A percentile compares a stretch with the other conserved stretches of the same genome.
These are phyloP conservation scores for Nettapus auritus DNA, from an alignment of 2,113 vertebrate species.

Conservation along the genomic window DNA sequence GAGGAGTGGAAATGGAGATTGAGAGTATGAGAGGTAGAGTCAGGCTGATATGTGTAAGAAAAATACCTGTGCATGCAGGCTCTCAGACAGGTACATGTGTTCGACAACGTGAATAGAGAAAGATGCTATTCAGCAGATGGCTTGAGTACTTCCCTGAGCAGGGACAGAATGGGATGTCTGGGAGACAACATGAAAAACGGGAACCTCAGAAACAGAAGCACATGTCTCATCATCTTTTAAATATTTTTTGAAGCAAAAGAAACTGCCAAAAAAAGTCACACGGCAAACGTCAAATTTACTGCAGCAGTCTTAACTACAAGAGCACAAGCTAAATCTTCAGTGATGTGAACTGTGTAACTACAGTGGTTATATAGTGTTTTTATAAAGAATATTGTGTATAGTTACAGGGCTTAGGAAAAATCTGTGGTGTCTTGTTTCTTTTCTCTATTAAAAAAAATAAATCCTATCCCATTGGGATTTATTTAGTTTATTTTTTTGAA, in stretches of 20 bases:
- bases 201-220: not conserved
- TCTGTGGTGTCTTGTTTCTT: conserved; percentile 39
- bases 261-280: not conserved
- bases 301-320: not conserved
- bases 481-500: conserved; percentile 51
- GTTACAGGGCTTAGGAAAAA: conserved; percentile 42
- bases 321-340: not conserved
- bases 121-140: rapidly evolving
- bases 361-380: conserved; percentile 26
- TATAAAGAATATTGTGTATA: conserved; percentile 29
- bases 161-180: not conserved
- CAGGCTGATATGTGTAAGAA: not conserved
- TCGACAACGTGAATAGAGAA: not conserved
- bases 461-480: conserved; percentile 15
- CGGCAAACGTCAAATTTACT: not conserved
- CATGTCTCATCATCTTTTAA: not conserved
- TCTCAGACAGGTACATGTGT: rapidly evolving
- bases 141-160: not conserved
- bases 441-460: not conserved
- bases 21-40: not conserved
- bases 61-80: not conserved
- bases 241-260: not conserved
- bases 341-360: conserved; percentile 19
- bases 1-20: not conserved
- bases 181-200: not conserved